Evolutionary conservation across 2,888 invertebrate species (phyloP), one percentile per base, ranked within the genome.

Genomic region (Synanthedon myopaeformis): DNA sequence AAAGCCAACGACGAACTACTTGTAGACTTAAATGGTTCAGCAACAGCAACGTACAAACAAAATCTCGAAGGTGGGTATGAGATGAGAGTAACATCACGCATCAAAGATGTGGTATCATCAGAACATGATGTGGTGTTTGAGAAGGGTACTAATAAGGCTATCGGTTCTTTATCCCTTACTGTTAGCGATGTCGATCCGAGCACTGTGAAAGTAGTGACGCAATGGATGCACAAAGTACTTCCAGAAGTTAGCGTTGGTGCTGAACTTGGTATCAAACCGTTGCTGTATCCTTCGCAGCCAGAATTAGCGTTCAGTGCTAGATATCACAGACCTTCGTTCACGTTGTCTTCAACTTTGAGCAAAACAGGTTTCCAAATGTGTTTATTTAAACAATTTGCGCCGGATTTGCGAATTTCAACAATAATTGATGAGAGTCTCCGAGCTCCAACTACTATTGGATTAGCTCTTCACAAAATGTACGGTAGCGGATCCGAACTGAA

Each of bases 111-210:
- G n/a, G 64, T 82, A 11, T 75, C 82, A 0, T 87, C 87, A 42
- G 84, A 87, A 63, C 81, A 79, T 0, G 87, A 87, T 64, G 61
- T 85, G 8, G 65, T 70, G 1, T 64, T 87, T 23, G 85, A 86
- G 55, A 83, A 74, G 45, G 74, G 73, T 3, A 70, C 67, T 52
- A 66, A 71, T 0, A 79, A 73, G n/a, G 72, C 74, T 12, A 57
- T 79, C 3, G 75, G 78, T 2, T 73, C 82, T 0, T 13, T 85
- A 3, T 64, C 79, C 5, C 79, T 72, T 57, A 63, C 67, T 11
- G 72, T 86, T 63, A 78, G 63, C 55, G 84, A 87, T 54, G 82
- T 84, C 3, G 82, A 86, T 49, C 82, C 85, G 0, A 75, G 69
- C 49, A 82, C 79, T 0, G 57, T 82, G 49, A 74, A 69, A 51